Percentiles rank a stretch among this genome's conserved stretches.
Conservation (phyloP, 2,797 vertebrate species). For the Tamandua tetradactyla region DNA sequence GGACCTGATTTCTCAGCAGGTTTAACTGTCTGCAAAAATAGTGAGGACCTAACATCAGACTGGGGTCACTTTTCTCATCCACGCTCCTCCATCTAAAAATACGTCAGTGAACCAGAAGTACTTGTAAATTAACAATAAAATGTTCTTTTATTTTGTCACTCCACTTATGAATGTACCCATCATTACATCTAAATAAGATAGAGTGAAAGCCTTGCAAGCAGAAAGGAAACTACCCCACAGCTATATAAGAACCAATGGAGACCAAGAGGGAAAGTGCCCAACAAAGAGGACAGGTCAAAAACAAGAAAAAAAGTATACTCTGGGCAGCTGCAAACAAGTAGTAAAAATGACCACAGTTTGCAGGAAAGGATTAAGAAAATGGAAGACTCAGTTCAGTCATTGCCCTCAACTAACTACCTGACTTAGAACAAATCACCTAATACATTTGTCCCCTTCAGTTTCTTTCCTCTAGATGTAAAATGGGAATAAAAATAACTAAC, state of each 20-base stretch:
- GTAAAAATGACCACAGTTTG: neutral
- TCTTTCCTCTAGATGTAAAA: conserved; percentile 31
- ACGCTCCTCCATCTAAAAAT: neutral
- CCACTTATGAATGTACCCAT: neutral
- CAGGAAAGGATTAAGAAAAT: neutral
- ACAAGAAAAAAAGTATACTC: neutral
- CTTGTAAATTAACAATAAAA: neutral
- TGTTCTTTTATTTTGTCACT: neutral
- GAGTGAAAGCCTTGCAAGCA: neutral
- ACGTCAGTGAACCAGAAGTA: neutral
- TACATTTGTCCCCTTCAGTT: neutral
- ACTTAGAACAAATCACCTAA: neutral
- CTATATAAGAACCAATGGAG: neutral
- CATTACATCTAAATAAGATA: neutral
- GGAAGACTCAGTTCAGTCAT: neutral
- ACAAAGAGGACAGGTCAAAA: neutral
- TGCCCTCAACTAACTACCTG: neutral
- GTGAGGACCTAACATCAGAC: neutral
- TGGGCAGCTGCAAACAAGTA: neutral
- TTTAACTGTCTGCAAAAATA: neutral
- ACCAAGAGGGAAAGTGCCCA: neutral
- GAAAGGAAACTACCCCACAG: neutral
- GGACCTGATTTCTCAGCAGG: neutral
- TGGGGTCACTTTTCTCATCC: neutral
- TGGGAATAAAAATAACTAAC: conserved; percentile 42